Evolutionary conservation across 2,797 vertebrate genomes (phyloP).

Genomic region (Brachyrhaphis roseni): DNA sequence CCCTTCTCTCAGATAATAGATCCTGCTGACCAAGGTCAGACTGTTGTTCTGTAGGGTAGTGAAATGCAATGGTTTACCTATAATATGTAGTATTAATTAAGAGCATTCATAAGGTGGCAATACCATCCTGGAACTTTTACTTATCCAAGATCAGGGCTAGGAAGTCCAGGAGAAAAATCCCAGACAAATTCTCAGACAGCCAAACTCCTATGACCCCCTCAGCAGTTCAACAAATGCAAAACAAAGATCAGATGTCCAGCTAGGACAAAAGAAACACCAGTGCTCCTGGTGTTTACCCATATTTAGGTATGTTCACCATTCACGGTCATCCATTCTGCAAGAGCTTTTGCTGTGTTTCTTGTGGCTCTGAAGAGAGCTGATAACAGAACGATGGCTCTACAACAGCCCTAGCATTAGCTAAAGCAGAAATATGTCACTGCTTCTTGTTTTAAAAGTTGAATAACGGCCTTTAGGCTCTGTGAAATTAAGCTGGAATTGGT

Average conservation of each 20-base stretch:
- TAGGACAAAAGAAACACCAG: neutral
- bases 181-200: neutral
- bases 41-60: neutral
- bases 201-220: neutral
- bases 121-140: neutral
- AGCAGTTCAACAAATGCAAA: neutral
- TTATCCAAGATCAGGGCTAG: neutral
- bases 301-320: no score
- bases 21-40: neutral
- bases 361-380: neutral
- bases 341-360: neutral
- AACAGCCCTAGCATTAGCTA: slow-evolving; percentile 16
- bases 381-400: neutral
- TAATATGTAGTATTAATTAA: neutral
- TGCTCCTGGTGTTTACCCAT: neutral
- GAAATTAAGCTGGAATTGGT: slow-evolving; percentile 21
- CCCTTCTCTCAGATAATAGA: neutral
- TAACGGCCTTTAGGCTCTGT: slow-evolving; percentile 32
- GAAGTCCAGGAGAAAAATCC: neutral
- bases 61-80: neutral
- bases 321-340: neutral
- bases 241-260: neutral
- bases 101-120: neutral
- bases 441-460: slow-evolving; percentile 34
- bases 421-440: slow-evolving; percentile 23